These are phyloP conservation scores for Ibycter americanus DNA, from an alignment of 2,797 vertebrate species.

Conservation along the genomic window DNA sequence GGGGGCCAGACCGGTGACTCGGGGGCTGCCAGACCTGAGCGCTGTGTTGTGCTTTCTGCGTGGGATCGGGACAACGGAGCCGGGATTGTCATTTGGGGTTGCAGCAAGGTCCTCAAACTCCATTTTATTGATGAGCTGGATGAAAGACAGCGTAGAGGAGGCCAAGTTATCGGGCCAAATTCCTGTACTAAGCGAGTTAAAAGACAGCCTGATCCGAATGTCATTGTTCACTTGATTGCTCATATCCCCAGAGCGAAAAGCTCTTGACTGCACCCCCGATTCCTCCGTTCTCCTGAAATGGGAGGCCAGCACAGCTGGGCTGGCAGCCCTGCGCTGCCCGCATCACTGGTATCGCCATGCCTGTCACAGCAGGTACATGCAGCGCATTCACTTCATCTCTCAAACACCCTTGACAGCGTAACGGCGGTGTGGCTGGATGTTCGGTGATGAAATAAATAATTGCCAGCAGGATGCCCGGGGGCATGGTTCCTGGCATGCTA, in stretches of 20 bases:
- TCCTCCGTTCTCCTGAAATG: neutral
- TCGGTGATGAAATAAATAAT: neutral
- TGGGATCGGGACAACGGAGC: accelerated
- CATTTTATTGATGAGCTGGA: neutral
- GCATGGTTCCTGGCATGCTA: neutral
- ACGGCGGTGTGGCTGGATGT: neutral
- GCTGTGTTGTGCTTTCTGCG: neutral
- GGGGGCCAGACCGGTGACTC: neutral
- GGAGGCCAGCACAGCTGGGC: neutral
- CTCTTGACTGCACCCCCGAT: neutral
- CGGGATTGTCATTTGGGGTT: neutral
- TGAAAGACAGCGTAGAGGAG: neutral
- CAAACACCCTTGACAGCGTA: neutral
- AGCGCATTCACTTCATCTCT: neutral
- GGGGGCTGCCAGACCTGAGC: neutral
- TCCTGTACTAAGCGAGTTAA: neutral
- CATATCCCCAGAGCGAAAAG: neutral
- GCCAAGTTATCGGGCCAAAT: neutral
- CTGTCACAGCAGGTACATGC: neutral
- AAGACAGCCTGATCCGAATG: neutral
- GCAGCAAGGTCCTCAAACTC: neutral
- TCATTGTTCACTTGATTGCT: neutral
- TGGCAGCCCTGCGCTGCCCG: neutral
- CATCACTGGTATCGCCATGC: neutral
- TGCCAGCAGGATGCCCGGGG: neutral